Conservation (phyloP, 2,888 invertebrate genomes). For the Chrysodeixis includens region DNA sequence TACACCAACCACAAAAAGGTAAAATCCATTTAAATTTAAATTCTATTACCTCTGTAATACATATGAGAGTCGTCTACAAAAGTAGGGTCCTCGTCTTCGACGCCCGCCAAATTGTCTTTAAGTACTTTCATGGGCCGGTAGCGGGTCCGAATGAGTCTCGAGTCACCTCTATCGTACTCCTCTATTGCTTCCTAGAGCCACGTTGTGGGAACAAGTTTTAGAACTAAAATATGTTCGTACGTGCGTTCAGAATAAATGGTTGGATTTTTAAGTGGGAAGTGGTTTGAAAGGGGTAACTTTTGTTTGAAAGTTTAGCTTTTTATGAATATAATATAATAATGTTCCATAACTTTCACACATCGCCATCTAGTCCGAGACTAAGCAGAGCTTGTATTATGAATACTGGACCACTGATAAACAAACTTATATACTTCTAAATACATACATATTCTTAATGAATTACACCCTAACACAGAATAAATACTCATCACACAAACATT, state of each 20-base stretch:
- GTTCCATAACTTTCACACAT: no score
- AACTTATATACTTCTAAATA: no score
- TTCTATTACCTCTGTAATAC: constrained; percentile 80
- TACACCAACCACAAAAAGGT: neutral
- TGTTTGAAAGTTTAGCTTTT: no score
- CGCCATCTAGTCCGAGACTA: no score
- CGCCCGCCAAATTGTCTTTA: constrained; percentile 80
- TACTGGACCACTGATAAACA: no score
- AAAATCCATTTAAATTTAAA: constrained; percentile 17
- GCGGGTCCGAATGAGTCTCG: constrained; percentile 81
- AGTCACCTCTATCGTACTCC: constrained; percentile 80
- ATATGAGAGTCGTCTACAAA: constrained; percentile 85
- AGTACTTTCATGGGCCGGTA: constrained; percentile 86
- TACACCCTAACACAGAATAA: no score
- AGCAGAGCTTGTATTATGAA: no score
- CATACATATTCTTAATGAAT: no score
- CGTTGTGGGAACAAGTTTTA: constrained; percentile 21
- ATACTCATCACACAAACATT: no score
- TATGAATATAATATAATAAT: no score
- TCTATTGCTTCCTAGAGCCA: constrained; percentile 77
- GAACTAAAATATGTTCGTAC: neutral
- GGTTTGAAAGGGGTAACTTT: no score
- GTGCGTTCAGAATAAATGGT: neutral
- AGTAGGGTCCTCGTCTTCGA: constrained; percentile 80
- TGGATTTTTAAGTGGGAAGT: neutral